Percentiles rank a stretch among this genome's conserved stretches.
Conservation (phyloP, 2,888 invertebrate genomes). For the Alviniconcha strummeri region DNA sequence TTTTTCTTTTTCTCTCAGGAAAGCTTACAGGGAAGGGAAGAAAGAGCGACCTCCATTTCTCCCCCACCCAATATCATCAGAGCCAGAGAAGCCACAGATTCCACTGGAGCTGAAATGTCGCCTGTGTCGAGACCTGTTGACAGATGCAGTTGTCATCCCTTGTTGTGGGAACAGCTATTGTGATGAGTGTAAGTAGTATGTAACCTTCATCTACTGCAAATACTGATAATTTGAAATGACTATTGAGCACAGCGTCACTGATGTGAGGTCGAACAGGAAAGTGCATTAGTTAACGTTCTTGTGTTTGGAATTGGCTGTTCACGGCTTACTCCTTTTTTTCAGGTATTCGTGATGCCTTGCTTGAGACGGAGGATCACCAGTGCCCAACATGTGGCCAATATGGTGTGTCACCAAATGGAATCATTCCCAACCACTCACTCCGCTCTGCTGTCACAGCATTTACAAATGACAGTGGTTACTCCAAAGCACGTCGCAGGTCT, state of each 20-base stretch:
- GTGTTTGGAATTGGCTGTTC: no score
- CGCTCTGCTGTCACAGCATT: conserved; percentile 92
- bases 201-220: not conserved
- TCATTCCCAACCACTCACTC: conserved; percentile 92
- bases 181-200: conserved; percentile 88
- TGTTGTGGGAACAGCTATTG: conserved; percentile 99
- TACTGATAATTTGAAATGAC: not conserved
- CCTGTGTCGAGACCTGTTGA: conserved; percentile 92
- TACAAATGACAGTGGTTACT: conserved; percentile 93
- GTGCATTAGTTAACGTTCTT: no score
- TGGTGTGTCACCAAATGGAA: conserved; percentile 92
- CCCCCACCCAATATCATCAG: conserved; percentile 69
- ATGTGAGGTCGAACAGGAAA: no score
- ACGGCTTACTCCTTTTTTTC: conserved; percentile 40
- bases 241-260: conserved; percentile 12
- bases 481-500: conserved; percentile 64
- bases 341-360: conserved; percentile 90
- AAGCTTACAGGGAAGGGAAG: conserved; percentile 86
- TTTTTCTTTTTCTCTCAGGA: conserved; percentile 73
- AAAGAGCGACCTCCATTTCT: conserved; percentile 82
- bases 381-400: conserved; percentile 96
- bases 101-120: conserved; percentile 94
- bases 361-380: conserved; percentile 95
- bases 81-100: conserved; percentile 74
- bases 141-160: conserved; percentile 97